Conservation (phyloP, 2,797 vertebrate genomes). For the Podargus strigoides region DNA sequence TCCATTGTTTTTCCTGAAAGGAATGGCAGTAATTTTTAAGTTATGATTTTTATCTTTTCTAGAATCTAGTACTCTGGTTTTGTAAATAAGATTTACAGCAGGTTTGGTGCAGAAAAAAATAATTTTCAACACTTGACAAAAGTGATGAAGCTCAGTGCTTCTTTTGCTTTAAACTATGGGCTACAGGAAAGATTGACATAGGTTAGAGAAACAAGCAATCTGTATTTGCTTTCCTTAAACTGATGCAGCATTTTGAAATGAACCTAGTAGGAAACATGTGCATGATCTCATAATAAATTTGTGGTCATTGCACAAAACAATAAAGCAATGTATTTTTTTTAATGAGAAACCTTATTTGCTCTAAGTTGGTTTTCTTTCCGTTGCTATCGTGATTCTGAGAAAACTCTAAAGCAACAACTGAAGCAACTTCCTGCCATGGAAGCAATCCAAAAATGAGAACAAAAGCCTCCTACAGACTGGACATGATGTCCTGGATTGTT, state of each 20-base stretch:
- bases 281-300: neutral
- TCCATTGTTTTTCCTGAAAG: neutral
- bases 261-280: neutral
- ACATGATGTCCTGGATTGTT: neutral
- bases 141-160: neutral
- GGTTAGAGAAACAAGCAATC: neutral
- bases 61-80: neutral
- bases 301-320: neutral
- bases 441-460: constrained; percentile 35
- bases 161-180: neutral
- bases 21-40: neutral
- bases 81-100: neutral
- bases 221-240: neutral
- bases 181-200: neutral
- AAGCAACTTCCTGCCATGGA: constrained; percentile 48
- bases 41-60: neutral
- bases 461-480: constrained; percentile 26
- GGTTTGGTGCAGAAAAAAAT: neutral
- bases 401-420: constrained; percentile 18
- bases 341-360: neutral
- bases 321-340: neutral
- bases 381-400: constrained; percentile 33
- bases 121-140: neutral
- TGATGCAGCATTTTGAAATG: neutral
- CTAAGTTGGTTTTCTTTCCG: neutral